Evolutionary conservation across 2,797 vertebrate species (phyloP).

Genomic region (Myotis planiceps): DNA sequence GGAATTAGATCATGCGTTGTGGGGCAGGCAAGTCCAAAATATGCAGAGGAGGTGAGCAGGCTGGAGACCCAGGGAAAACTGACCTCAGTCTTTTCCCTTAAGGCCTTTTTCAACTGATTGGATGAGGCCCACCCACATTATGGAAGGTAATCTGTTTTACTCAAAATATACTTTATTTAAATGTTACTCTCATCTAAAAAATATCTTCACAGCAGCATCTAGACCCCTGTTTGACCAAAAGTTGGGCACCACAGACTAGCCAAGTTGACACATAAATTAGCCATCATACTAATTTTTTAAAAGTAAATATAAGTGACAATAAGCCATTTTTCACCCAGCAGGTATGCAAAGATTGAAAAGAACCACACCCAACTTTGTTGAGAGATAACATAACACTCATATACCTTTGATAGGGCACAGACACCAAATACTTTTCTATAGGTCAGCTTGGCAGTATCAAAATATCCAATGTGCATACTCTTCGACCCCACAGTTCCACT

Average conservation of each 20-base stretch:
- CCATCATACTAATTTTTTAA: not conserved
- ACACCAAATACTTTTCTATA: not conserved
- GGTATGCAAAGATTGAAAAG: not conserved
- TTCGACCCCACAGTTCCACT: not conserved
- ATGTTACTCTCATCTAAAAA: not conserved
- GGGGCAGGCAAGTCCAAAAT: not conserved
- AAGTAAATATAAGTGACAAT: not conserved
- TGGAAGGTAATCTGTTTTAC: not conserved
- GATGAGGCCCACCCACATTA: not conserved
- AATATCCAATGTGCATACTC: not conserved
- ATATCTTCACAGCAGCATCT: not conserved
- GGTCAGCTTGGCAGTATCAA: not conserved
- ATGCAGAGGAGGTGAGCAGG: not conserved
- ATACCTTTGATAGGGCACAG: not conserved
- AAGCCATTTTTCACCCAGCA: not conserved
- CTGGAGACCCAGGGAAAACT: not conserved
- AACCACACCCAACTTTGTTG: not conserved
- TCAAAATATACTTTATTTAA: not conserved
- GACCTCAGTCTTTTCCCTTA: not conserved
- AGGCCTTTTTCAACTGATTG: not conserved
- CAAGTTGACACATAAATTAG: not conserved
- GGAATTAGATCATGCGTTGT: not conserved
- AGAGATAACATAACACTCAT: not conserved
- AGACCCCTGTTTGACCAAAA: not conserved
- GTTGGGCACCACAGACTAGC: not conserved